phyloP scores from a whole-genome alignment of 1,140 invertebrate species.

The Probaryconus sp. region DNA sequence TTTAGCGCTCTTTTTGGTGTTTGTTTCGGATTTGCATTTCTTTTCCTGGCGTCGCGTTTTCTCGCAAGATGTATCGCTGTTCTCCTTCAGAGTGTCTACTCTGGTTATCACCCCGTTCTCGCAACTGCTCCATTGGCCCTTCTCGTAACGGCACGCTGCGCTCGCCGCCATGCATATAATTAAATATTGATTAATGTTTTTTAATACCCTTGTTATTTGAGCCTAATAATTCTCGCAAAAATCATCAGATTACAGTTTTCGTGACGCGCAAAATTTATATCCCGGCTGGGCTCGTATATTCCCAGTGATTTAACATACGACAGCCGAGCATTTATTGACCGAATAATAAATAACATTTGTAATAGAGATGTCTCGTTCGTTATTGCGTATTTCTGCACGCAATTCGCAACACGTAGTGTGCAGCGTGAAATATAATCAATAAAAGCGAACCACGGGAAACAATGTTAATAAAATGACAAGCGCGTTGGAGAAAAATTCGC shows the following conservation, averaged over 20 bases:
- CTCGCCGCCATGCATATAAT: conserved; percentile 64
- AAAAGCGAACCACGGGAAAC: background rate
- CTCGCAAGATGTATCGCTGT: conserved; percentile 85
- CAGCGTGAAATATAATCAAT: conserved; percentile 1
- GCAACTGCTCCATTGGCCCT: conserved; percentile 86
- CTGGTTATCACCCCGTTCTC: conserved; percentile 84
- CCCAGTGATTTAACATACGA: conserved; percentile 17
- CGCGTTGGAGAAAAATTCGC: too few species aligned
- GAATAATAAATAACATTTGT: conserved; percentile 33
- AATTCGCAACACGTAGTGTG: conserved; percentile 3
- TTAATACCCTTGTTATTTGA: conserved; percentile 25
- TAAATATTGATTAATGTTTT: conserved; percentile 55
- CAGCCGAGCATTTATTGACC: conserved; percentile 10
- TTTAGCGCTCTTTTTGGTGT: conserved; percentile 81
- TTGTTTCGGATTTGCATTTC: conserved; percentile 85
- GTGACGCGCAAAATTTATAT: conserved; percentile 10
- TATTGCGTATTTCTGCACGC: conserved; percentile 20
- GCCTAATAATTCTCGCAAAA: conserved; percentile 14
- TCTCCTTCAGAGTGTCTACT: conserved; percentile 85
- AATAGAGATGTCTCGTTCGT: conserved; percentile 10
- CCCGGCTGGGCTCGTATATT: conserved; percentile 2
- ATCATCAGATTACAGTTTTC: conserved; percentile 14
- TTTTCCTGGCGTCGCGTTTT: conserved; percentile 84
- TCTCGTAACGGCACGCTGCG: conserved; percentile 87
- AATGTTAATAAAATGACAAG: background rate